Base-by-base conservation (phyloP, 2,113 vertebrate species). In the Caloenas nicobarica region DNA sequence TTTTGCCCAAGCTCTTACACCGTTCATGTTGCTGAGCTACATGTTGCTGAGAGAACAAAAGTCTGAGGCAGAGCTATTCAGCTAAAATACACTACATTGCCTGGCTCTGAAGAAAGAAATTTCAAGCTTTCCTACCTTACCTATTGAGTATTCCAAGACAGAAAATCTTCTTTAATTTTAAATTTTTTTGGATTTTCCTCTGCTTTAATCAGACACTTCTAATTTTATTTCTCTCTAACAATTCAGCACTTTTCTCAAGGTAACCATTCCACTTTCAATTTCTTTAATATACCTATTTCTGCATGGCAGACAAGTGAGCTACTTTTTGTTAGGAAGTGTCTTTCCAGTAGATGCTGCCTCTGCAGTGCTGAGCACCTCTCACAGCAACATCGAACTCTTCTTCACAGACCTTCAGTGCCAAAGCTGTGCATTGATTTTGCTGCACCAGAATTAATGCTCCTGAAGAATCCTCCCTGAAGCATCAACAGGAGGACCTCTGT, bases 11-110 rank as follows among this genome's bases (percentile, higher is more conserved):
- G 86, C 26, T 77, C 79, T 73, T 62, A 51, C 25, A 65, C 68
- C 38, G 94, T 91, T 90, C 56, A 66, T 42, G 72, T 73, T 62
- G 29, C 83, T n/a, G n/a, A n/a, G n/a, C n/a, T n/a, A n/a, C n/a
- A n/a, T n/a, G n/a, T n/a, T n/a, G n/a, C n/a, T n/a, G n/a, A n/a
- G 51, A 56, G 46, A 81, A 85, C 0, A 2, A 74, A 90, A 92
- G 72, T 93, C 92, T 92, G 72, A 91, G 76, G 42, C 51, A 90
- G 60, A 94, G 72, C 72, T 88, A 83, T 93, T 96, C 86, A 92
- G 0, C 54, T 77, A 81, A 90, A 86, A 82, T 57, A 24, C 56
- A 83, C 29, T 70, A 80, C 56, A 51, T 65, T 92, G 68, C 82
- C 68, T 83, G 34, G 19, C 26, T 94, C 60, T 66, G 70, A 88